These are phyloP conservation scores for Momotus momota DNA, from an alignment of 2,797 vertebrate species.

Conservation along the genomic window DNA sequence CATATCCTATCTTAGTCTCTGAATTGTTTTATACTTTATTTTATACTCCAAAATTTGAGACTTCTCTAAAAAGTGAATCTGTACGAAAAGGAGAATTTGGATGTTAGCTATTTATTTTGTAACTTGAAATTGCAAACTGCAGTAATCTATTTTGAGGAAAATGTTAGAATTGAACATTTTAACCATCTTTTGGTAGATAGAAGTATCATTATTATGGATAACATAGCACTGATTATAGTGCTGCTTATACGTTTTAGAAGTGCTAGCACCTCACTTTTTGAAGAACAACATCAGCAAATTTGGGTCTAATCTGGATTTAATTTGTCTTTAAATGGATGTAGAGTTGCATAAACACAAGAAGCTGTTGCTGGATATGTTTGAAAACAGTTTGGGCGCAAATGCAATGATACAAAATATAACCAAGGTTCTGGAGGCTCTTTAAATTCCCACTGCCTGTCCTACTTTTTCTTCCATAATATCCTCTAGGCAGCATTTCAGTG, in stretches of 20 bases:
- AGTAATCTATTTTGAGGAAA: not conserved
- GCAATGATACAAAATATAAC: not conserved
- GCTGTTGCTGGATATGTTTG: not conserved
- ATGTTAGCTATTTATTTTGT: not conserved
- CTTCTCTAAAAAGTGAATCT: not conserved
- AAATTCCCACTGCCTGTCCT: slow-evolving; percentile 11
- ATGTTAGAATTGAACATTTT: not conserved
- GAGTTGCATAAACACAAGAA: not conserved
- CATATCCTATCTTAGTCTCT: not conserved
- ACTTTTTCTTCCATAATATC: slow-evolving; percentile 6
- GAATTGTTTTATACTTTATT: not conserved
- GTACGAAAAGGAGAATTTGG: not conserved
- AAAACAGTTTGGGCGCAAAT: not conserved
- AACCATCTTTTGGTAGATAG: not conserved
- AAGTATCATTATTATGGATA: not conserved
- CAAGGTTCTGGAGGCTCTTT: not conserved
- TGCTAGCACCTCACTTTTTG: not conserved
- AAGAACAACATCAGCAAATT: not conserved
- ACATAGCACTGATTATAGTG: not conserved
- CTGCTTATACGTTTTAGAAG: not conserved
- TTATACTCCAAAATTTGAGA: not conserved
- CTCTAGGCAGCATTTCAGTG: slow-evolving; percentile 42
- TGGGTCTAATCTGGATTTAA: not conserved
- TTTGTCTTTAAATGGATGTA: not conserved
- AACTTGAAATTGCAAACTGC: not conserved